Percentiles rank a stretch among this genome's conserved stretches.
These are phyloP conservation scores for Podabrus alpinus DNA, from an alignment of 2,888 invertebrate species.

Conservation along the genomic window DNA sequence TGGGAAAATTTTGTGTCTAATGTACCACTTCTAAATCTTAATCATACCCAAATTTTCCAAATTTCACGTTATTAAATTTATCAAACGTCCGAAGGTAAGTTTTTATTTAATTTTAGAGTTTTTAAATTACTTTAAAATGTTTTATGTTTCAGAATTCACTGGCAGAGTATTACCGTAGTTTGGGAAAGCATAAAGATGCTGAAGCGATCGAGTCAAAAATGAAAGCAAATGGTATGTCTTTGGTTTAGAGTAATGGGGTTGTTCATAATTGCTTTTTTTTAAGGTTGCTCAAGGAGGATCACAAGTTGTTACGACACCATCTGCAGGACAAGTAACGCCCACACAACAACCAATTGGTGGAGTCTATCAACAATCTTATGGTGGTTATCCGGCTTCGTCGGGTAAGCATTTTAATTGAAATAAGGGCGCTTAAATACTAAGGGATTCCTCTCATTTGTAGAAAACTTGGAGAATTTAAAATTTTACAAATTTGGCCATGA, in stretches of 20 bases:
- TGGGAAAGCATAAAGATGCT: constrained; percentile 94
- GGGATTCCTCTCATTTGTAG: no score
- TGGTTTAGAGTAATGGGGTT: neutral
- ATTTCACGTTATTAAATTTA: no score
- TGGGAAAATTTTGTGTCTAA: no score
- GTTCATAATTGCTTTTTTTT: neutral
- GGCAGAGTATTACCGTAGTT: constrained; percentile 96
- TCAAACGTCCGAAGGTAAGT: no score
- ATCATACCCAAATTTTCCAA: no score
- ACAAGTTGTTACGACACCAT: constrained; percentile 39
- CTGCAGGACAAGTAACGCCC: constrained; percentile 35
- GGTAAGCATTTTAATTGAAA: constrained; percentile 38
- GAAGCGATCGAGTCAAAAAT: constrained; percentile 94
- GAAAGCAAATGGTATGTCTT: constrained; percentile 66
- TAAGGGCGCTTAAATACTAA: constrained; percentile 1
- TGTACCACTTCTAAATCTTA: no score
- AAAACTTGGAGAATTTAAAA: no score
- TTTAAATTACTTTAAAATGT: no score
- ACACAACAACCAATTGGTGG: constrained; percentile 38
- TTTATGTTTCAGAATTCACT: no score
- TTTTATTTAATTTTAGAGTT: no score
- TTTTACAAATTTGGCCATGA: no score
- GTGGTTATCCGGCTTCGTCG: constrained; percentile 51
- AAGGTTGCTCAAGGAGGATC: constrained; percentile 31
- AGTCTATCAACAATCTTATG: constrained; percentile 45